These are phyloP conservation scores for Drosophila kikkawai DNA, from an alignment of 1,140 invertebrate genomes.

Conservation along the genomic window DNA sequence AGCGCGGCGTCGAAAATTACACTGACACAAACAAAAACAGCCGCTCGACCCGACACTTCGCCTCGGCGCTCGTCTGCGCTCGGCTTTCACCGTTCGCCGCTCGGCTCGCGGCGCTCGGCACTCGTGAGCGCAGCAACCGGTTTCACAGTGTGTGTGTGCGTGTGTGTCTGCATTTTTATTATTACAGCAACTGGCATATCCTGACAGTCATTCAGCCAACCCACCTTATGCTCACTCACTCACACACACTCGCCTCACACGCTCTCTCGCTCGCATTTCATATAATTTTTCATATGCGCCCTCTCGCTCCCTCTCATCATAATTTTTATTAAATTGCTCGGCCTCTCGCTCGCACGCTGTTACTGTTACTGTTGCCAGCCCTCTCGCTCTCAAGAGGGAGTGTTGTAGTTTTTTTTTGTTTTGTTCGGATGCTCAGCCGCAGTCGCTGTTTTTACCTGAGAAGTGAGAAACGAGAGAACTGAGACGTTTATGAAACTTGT, in stretches of 20 bases:
- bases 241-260: constrained; percentile 28
- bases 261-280: constrained; percentile 74
- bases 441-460: constrained; percentile 65
- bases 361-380: constrained; percentile 79
- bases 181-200: constrained; percentile 70
- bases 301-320: constrained; percentile 78
- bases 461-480: constrained; percentile 30
- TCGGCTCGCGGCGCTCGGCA: constrained; percentile 11
- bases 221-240: constrained; percentile 68
- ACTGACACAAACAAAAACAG: constrained; percentile 80
- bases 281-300: constrained; percentile 78
- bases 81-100: constrained; percentile 36
- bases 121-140: constrained; percentile 51
- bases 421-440: constrained; percentile 55
- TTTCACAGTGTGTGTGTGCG: constrained; percentile 29
- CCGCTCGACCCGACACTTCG: constrained; percentile 32
- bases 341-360: constrained; percentile 53
- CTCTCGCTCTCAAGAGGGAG: constrained; percentile 46
- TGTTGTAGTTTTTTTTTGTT: constrained; percentile 10
- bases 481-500: constrained; percentile 81
- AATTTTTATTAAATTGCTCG: constrained; percentile 80
- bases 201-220: constrained; percentile 78
- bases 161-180: constrained; percentile 60
- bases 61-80: constrained; percentile 18
- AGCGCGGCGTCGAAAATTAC: constrained; percentile 84